These are phyloP conservation scores for Diadema setosum DNA, from an alignment of 35 echinoderm and acorn worm genomes.

Conservation along the genomic window DNA sequence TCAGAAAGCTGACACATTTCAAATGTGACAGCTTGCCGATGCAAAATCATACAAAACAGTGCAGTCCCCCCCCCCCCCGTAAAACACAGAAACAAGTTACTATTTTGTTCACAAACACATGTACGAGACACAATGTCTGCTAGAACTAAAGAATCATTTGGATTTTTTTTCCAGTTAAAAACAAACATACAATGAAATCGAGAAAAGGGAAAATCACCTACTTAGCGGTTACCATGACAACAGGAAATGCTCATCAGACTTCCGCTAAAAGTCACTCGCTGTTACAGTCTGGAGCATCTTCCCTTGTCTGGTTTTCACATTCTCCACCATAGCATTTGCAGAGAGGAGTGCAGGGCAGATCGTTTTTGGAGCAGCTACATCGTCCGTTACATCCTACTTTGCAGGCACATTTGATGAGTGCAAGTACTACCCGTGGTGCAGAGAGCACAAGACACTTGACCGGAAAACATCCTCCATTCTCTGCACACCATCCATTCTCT, in stretches of 20 bases:
- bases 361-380: no score
- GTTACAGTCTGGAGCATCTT: no score
- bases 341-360: background rate
- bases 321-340: conserved; percentile 37
- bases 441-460: conserved; percentile 1
- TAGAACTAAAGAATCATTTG: no score
- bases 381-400: conserved; percentile 3
- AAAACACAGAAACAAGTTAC: background rate
- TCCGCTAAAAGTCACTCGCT: background rate
- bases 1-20: background rate
- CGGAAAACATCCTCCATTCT: background rate
- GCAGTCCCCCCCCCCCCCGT: background rate
- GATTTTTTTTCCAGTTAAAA: background rate
- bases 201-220: background rate
- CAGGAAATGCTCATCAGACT: background rate
- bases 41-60: background rate
- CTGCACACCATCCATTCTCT: no score
- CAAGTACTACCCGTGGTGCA: conserved; percentile 30
- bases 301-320: conserved; percentile 2
- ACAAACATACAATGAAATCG: background rate
- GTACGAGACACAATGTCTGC: background rate
- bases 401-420: conserved; percentile 8
- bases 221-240: background rate
- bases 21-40: background rate
- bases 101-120: background rate